phyloP scores from a whole-genome alignment of 1,140 invertebrate genomes.

The Bicyclus anynana region DNA sequence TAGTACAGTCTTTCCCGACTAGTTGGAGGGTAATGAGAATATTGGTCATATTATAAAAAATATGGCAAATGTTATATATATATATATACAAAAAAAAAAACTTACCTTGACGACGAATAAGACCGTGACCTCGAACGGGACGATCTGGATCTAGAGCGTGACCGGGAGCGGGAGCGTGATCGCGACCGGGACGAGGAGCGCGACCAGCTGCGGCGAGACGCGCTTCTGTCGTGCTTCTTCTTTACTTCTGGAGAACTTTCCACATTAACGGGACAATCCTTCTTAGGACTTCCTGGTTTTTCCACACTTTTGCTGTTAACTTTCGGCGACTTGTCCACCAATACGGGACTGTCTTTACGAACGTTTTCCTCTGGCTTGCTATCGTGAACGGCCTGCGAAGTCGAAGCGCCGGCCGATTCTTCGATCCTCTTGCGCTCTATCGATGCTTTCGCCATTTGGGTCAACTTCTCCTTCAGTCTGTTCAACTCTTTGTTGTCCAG shows the following conservation, averaged over 20 bases:
- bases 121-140: conserved; percentile 57
- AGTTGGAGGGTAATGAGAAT: too few relatives aligned
- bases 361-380: conserved; percentile 14
- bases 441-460: conserved; percentile 68
- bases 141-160: conserved; percentile 69
- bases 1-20: too few relatives aligned
- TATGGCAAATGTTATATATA: too few relatives aligned
- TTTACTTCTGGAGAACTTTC: conserved; percentile 47
- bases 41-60: too few relatives aligned
- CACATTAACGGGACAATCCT: conserved; percentile 42
- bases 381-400: conserved; percentile 30
- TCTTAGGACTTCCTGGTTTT: conserved; percentile 30
- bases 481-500: conserved; percentile 80
- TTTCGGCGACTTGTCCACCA: conserved; percentile 24
- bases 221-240: conserved; percentile 33
- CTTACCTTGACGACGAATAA: conserved; percentile 71
- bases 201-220: conserved; percentile 50
- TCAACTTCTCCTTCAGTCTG: conserved; percentile 63
- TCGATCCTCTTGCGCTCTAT: conserved; percentile 41
- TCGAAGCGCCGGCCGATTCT: conserved; percentile 45
- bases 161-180: conserved; percentile 56
- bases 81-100: neutral
- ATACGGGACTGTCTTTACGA: conserved; percentile 13
- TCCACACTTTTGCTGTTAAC: conserved; percentile 38
- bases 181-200: conserved; percentile 54